phyloP scores from a whole-genome alignment of 2,888 invertebrate genomes.

The Tortrix viridana region DNA sequence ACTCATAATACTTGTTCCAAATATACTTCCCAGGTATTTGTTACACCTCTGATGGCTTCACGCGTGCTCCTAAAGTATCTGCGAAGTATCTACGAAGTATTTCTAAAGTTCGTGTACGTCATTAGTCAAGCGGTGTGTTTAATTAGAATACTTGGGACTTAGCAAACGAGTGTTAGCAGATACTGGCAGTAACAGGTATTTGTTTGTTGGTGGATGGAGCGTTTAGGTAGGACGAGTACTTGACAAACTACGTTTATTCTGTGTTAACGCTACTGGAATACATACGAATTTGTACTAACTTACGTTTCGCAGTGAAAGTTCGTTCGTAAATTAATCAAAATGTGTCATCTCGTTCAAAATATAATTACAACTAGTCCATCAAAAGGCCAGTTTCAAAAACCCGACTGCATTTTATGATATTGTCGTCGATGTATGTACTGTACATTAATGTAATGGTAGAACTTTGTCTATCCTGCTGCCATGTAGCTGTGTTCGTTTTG shows the following conservation, averaged over 20 bases:
- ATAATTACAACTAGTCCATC: too few species aligned
- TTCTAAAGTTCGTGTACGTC: conserved; percentile 31
- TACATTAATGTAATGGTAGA: too few species aligned
- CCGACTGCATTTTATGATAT: too few species aligned
- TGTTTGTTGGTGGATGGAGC: neutral
- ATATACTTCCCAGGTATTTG: neutral
- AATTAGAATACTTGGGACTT: conserved; percentile 33
- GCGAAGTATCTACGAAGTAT: conserved; percentile 26
- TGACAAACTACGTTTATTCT: neutral
- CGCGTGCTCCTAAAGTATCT: conserved; percentile 19
- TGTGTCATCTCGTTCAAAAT: too few species aligned
- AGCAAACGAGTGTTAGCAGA: conserved; percentile 13
- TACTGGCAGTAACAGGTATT: neutral
- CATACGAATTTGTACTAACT: too few species aligned
- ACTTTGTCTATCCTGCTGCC: too few species aligned
- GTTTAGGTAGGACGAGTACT: neutral
- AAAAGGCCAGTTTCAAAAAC: too few species aligned
- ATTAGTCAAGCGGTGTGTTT: conserved; percentile 24
- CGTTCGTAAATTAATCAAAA: too few species aligned
- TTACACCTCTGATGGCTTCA: neutral
- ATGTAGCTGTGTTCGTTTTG: too few species aligned
- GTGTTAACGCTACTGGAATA: neutral
- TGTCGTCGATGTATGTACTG: too few species aligned
- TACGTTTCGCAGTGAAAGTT: too few species aligned
- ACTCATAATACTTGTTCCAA: neutral